phyloP scores from a whole-genome alignment of 2,113 vertebrate species.

The Clinocottus analis region DNA sequence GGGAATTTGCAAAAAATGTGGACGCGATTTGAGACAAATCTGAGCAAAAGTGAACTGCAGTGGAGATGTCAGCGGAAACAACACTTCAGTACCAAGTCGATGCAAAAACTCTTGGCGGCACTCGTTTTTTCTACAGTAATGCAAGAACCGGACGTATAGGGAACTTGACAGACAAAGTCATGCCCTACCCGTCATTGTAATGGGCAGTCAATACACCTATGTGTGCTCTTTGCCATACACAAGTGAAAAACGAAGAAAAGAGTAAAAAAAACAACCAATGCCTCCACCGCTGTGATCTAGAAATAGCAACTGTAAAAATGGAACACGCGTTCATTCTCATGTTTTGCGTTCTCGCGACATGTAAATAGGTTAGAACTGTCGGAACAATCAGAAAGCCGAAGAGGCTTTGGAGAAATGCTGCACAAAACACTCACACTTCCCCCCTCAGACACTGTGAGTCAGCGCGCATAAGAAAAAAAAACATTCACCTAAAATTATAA shows the following conservation, averaged over 20 bases:
- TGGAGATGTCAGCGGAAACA: too few species aligned
- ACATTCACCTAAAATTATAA: constrained; percentile 36
- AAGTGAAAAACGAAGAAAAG: not conserved
- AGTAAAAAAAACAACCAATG: not conserved
- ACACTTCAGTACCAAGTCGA: too few species aligned
- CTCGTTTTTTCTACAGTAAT: too few species aligned
- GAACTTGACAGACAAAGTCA: too few species aligned
- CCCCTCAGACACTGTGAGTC: constrained; percentile 48
- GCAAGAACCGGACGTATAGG: too few species aligned
- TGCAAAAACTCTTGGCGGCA: too few species aligned
- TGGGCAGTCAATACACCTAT: too few species aligned
- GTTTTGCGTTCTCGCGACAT: constrained; percentile 40
- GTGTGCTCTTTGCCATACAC: not conserved
- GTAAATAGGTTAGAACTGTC: constrained; percentile 38
- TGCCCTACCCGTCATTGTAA: too few species aligned
- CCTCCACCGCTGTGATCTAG: not conserved
- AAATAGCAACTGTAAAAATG: constrained; percentile 31
- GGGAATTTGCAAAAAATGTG: too few species aligned
- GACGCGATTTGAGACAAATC: too few species aligned
- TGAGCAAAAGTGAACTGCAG: too few species aligned
- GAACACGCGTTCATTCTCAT: constrained; percentile 20
- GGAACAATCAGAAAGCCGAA: constrained; percentile 28
- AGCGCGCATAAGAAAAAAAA: constrained; percentile 29
- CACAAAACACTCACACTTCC: constrained; percentile 32
- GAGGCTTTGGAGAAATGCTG: constrained; percentile 1